Base-by-base conservation (phyloP, 2,797 vertebrate genomes). In the Linurgus olivaceus region DNA sequence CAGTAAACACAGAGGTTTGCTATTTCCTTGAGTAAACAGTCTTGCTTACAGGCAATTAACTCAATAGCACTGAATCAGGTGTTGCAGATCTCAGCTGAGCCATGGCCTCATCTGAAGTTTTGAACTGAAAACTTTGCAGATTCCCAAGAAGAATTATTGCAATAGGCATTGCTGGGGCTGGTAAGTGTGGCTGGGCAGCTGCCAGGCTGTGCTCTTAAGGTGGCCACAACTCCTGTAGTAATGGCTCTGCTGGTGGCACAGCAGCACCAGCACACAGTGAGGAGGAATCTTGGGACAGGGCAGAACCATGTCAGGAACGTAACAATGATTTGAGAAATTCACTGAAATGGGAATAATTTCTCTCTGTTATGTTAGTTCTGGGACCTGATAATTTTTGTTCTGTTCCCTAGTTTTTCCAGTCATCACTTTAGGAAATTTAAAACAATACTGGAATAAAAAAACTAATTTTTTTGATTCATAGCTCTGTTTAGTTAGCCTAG, bases 1-100 rank as follows among this genome's bases (percentile, higher is more conserved):
- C 10, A 89, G 76, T 55, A 85, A 94, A 85, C 77, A 93, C 57
- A 62, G 72, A 71, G 20, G 21, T 87, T 77, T 83, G 31, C 24
- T 75, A 26, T 77, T 83, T 86, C 86, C 58, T 13, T 20, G 31
- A 62, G 33, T 45, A 90, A 91, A 89, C 58, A 87, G 65, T 55
- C 68, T 91, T 24, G 19, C 14, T 78, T 73, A 42, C 4, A 1
- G 13, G 24, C 65, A 83, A 35, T 90, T 93, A 91, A 81, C 61
- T 92, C 50, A 47, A 29, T 20, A 70, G 66, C 58, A 26, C n/a
- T 72, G 54, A 72, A 86, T 92, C 31, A 2, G 2, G n/a, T 19
- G 25, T 28, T 79, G 59, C 59, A 37, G 59, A 85, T 88, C 55
- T 81, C 71, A 87, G 76, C 55, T 26, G 71, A 93, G 67, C 57